A percentile compares a stretch with the other conserved stretches of the same genome.
Evolutionary conservation across 2,113 vertebrate species (phyloP).

Genomic region (Sceloporus undulatus): DNA sequence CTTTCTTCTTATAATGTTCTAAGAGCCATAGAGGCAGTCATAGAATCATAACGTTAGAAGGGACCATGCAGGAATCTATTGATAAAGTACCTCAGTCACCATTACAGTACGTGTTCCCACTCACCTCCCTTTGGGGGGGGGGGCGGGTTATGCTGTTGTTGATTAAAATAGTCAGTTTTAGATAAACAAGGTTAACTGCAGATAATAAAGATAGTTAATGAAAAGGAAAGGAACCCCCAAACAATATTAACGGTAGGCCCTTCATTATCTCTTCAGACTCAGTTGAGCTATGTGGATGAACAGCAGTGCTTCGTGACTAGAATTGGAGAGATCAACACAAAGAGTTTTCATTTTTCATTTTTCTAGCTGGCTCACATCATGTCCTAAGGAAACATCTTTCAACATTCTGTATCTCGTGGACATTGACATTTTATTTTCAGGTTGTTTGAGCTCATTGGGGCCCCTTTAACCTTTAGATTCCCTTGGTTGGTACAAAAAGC

Average conservation of each 20-base stretch:
- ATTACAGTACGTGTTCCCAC: too few species aligned
- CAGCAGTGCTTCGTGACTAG: not conserved
- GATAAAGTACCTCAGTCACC: too few species aligned
- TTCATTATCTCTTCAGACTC: not conserved
- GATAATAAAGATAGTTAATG: not conserved
- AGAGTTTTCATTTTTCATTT: not conserved
- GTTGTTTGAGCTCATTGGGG: not conserved
- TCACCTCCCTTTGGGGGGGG: too few species aligned
- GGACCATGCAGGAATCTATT: not conserved
- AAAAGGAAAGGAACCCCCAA: not conserved
- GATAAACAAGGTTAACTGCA: too few species aligned
- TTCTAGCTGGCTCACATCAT: slow-evolving; percentile 31
- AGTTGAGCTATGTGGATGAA: not conserved
- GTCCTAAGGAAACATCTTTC: slow-evolving; percentile 9
- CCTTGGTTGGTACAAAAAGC: not conserved
- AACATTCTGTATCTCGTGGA: not conserved
- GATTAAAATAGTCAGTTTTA: slow-evolving; percentile 23
- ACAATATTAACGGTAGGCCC: slow-evolving; percentile 8
- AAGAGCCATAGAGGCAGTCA: slow-evolving; percentile 16
- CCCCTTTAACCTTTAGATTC: slow-evolving; percentile 22
- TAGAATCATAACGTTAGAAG: too few species aligned
- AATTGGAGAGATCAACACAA: not conserved
- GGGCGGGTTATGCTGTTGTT: too few species aligned
- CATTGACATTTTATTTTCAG: slow-evolving; percentile 21
- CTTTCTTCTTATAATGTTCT: slow-evolving; percentile 58